Percentiles rank a stretch among this genome's conserved stretches.
phyloP scores from a whole-genome alignment of 37 sponge, comb jelly and placozoan species.

The Petrosia ficiformis region DNA sequence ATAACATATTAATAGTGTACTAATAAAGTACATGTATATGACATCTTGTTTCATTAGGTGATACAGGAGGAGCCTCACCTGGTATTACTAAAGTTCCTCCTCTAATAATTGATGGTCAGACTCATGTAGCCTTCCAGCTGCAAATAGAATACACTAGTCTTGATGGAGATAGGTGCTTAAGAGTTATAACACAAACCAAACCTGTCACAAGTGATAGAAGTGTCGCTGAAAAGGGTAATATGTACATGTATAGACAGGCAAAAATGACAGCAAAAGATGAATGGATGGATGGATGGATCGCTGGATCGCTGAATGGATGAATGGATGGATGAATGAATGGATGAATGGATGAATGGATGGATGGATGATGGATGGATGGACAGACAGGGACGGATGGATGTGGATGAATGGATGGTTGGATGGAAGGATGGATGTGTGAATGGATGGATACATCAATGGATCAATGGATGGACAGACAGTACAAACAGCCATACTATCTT shows the following conservation, averaged over 20 bases:
- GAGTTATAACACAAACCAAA: constrained; percentile 76
- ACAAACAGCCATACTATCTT: neutral
- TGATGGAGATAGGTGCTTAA: constrained; percentile 68
- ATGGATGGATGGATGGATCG: too few species aligned
- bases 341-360: too few species aligned
- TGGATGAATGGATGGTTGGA: too few species aligned
- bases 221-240: constrained; percentile 69
- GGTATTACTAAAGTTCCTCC: neutral
- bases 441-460: too few species aligned
- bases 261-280: neutral
- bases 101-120: constrained; percentile 58
- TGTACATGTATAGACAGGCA: neutral
- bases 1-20: neutral
- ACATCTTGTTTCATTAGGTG: neutral
- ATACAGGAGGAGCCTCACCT: constrained; percentile 3
- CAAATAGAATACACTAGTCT: constrained; percentile 72
- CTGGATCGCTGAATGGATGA: too few species aligned
- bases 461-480: too few species aligned
- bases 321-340: neutral
- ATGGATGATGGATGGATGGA: too few species aligned
- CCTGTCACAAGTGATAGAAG: constrained; percentile 78
- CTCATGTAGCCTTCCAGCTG: constrained; percentile 81
- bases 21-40: neutral
- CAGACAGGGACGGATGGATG: too few species aligned
- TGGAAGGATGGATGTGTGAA: too few species aligned